Evolutionary conservation across 2,113 vertebrate species (phyloP).

Genomic region (Elaphurus davidianus): DNA sequence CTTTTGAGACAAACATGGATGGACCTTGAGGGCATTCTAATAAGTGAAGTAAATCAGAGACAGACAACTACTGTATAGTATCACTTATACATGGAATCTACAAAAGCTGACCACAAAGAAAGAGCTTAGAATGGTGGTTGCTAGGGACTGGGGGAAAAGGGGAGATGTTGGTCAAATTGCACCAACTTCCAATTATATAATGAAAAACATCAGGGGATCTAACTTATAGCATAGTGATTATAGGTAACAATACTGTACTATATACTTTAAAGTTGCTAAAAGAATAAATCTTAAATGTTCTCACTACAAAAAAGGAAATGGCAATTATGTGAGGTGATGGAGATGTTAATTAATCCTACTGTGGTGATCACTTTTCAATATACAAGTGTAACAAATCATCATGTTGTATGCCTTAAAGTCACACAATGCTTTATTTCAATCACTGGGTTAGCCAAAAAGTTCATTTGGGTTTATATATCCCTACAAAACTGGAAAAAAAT

Average conservation of each 20-base stretch:
- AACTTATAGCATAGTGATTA: background rate
- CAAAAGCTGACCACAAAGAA: background rate
- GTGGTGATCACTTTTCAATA: background rate
- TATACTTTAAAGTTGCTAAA: background rate
- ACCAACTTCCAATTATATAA: background rate
- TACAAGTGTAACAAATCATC: background rate
- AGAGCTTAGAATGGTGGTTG: background rate
- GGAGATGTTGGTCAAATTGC: background rate
- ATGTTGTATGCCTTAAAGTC: background rate
- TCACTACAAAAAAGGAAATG: background rate
- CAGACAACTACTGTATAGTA: background rate
- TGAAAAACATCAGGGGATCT: background rate
- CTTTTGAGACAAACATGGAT: background rate
- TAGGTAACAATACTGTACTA: background rate
- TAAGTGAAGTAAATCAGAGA: background rate
- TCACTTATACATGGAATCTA: background rate
- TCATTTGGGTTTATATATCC: background rate
- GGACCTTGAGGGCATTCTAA: background rate
- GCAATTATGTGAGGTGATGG: background rate
- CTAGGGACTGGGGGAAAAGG: background rate
- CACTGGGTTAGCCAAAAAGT: background rate
- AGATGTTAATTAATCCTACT: background rate
- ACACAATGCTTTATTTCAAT: background rate
- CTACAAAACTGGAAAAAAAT: background rate
- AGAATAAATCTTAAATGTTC: background rate